Percentiles rank a stretch among this genome's conserved stretches.
phyloP scores from a whole-genome alignment of 2,797 vertebrate genomes.

The Morelia viridis region DNA sequence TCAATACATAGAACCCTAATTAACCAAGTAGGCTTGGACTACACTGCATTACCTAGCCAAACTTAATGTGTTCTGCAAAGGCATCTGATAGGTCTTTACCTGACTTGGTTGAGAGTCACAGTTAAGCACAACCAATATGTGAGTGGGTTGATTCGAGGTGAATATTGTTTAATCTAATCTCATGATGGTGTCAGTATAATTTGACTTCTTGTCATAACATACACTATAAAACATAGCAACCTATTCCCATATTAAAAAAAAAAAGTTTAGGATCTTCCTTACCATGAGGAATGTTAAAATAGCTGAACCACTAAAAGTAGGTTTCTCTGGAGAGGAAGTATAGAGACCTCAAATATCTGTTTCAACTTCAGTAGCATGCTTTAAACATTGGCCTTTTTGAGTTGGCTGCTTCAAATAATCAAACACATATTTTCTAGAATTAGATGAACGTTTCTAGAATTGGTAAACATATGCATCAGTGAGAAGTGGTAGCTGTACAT shows the following conservation, averaged over 20 bases:
- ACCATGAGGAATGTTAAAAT: neutral
- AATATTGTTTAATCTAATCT: neutral
- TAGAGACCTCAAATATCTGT: neutral
- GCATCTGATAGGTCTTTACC: neutral
- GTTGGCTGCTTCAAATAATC: neutral
- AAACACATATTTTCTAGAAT: neutral
- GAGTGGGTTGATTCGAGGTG: neutral
- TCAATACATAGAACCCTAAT: neutral
- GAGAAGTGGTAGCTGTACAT: neutral
- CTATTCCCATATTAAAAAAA: neutral
- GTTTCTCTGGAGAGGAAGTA: neutral
- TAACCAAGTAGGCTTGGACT: neutral
- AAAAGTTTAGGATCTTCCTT: neutral
- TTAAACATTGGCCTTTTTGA: neutral
- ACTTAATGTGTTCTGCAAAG: neutral
- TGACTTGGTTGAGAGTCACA: neutral
- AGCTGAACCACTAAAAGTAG: neutral
- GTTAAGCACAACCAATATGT: neutral
- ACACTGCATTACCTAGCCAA: neutral
- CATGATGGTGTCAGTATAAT: neutral
- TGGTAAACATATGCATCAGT: neutral
- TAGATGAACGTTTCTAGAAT: neutral
- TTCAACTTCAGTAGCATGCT: neutral
- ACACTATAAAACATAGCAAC: neutral
- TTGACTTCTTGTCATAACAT: neutral